These are phyloP conservation scores for Spheniscus humboldti DNA, from an alignment of 2,797 vertebrate species.

Conservation along the genomic window DNA sequence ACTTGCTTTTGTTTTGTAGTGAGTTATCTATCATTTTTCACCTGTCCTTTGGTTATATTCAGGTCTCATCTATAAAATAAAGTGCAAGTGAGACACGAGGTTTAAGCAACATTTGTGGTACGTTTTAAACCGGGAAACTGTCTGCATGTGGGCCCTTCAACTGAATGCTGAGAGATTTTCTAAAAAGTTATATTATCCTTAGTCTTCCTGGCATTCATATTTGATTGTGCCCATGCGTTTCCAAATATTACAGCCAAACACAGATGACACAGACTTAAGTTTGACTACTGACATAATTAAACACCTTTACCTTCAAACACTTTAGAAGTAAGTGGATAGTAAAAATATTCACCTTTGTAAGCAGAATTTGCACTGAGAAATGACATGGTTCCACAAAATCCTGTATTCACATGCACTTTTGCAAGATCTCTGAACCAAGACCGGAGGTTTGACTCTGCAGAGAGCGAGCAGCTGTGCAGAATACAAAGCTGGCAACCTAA, in stretches of 20 bases:
- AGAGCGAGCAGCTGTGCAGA: neutral
- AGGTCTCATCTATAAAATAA: neutral
- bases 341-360: neutral
- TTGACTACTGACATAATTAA: neutral
- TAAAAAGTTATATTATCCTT: neutral
- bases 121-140: neutral
- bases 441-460: neutral
- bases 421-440: constrained; percentile 28
- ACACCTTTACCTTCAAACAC: neutral
- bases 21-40: neutral
- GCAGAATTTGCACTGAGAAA: neutral
- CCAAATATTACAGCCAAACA: neutral
- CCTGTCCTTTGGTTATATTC: neutral
- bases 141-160: neutral
- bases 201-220: neutral
- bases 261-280: neutral
- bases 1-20: neutral
- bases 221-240: neutral
- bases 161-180: neutral
- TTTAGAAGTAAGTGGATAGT: neutral
- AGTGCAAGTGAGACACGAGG: neutral
- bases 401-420: neutral
- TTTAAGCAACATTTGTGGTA: neutral
- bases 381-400: neutral
- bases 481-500: neutral